Evolutionary conservation across 2,888 invertebrate genomes (phyloP).

Genomic region (Ditula angustiorana): DNA sequence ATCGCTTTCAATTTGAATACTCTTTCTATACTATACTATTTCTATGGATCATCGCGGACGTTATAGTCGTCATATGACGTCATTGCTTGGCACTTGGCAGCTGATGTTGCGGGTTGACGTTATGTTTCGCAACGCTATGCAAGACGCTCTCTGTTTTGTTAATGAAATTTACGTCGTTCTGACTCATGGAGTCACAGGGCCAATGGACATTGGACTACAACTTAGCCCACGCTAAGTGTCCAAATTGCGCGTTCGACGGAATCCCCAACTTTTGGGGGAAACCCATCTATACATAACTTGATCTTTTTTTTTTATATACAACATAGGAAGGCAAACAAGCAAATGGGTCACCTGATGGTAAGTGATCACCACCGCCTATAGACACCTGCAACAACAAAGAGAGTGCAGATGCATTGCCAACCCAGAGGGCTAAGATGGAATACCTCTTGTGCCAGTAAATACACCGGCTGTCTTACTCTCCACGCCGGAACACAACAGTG

Average conservation of each 20-base stretch:
- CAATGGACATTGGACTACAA: not conserved
- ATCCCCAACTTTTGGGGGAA: too few relatives aligned
- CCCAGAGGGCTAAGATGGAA: too few relatives aligned
- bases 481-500: too few relatives aligned
- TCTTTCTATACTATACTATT: too few relatives aligned
- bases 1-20: too few relatives aligned
- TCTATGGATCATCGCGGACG: too few relatives aligned
- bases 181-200: not conserved
- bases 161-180: not conserved
- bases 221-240: not conserved
- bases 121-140: not conserved
- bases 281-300: too few relatives aligned
- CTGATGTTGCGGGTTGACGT: slow-evolving; percentile 1
- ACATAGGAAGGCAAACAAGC: not conserved
- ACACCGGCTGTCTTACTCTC: too few relatives aligned
- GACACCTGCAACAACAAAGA: too few relatives aligned
- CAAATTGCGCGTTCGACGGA: not conserved
- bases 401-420: too few relatives aligned
- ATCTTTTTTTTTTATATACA: not conserved
- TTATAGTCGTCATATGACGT: slow-evolving; percentile 30
- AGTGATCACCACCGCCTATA: too few relatives aligned
- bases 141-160: not conserved
- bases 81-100: slow-evolving; percentile 24
- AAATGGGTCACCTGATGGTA: not conserved
- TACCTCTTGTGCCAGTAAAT: too few relatives aligned